Percentiles rank a stretch among this genome's conserved stretches.
These are phyloP conservation scores for Bacillus rossius DNA, from an alignment of 1,140 invertebrate genomes.

Conservation along the genomic window DNA sequence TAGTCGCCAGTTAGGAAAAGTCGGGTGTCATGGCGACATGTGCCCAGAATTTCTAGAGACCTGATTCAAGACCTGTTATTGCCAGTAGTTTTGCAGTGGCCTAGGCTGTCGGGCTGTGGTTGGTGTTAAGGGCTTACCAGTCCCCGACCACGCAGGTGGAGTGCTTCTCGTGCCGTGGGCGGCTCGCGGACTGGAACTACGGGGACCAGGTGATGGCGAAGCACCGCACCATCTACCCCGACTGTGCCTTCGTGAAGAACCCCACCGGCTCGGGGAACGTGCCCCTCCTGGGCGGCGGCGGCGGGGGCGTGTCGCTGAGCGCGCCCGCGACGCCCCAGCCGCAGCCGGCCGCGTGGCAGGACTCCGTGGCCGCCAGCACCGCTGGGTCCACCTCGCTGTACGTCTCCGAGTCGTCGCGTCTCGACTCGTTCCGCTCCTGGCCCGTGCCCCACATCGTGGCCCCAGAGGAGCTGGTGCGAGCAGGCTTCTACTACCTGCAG, in stretches of 20 bases:
- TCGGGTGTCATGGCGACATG: too few relatives aligned
- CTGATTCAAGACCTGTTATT: too few relatives aligned
- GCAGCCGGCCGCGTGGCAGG: too few relatives aligned
- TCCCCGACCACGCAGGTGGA: conserved; percentile 54
- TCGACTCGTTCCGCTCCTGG: conserved; percentile 67
- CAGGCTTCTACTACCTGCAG: conserved; percentile 72
- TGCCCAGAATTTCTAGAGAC: too few relatives aligned
- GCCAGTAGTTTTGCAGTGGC: too few relatives aligned
- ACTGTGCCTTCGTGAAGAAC: conserved; percentile 65
- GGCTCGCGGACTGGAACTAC: conserved; percentile 68
- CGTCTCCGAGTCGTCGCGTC: conserved; percentile 52
- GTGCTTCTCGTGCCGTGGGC: conserved; percentile 68
- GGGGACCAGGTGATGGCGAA: conserved; percentile 63
- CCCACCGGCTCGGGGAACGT: conserved; percentile 59
- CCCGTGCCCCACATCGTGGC: conserved; percentile 57
- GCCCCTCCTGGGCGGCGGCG: conserved; percentile 38
- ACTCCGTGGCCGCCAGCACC: too few relatives aligned
- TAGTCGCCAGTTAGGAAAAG: too few relatives aligned
- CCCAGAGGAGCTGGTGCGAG: conserved; percentile 61
- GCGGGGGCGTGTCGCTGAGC: neutral
- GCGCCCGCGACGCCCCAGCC: neutral
- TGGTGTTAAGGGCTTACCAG: too few relatives aligned
- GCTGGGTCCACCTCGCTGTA: neutral
- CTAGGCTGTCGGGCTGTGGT: too few relatives aligned
- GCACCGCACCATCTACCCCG: conserved; percentile 55